Percentiles rank a stretch among this genome's conserved stretches.
Evolutionary conservation across 2,797 vertebrate genomes (phyloP).

Genomic region (Lacerta viridis): DNA sequence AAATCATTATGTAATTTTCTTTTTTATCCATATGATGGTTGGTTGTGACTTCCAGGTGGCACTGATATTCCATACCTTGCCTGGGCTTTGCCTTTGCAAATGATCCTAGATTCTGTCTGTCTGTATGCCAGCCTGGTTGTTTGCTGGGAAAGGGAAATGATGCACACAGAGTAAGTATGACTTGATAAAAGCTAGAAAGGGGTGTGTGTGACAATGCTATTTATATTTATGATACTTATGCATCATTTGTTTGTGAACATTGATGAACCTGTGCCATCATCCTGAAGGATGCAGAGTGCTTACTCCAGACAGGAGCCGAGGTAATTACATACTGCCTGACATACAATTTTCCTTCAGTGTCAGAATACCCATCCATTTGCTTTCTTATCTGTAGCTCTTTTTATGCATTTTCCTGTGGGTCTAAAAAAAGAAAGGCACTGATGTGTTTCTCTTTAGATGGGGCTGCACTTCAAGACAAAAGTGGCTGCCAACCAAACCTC

Average conservation of each 20-base stretch:
- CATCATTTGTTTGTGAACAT: conserved; percentile 29
- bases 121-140: background rate
- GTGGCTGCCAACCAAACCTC: conserved; percentile 43
- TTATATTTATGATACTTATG: conserved; percentile 33
- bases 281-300: background rate
- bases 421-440: conserved; percentile 13
- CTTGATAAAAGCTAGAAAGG: conserved; percentile 34
- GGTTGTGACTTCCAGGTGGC: background rate
- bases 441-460: conserved; percentile 55
- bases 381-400: conserved; percentile 46
- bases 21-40: background rate
- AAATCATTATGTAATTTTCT: background rate
- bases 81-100: background rate
- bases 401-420: conserved; percentile 44
- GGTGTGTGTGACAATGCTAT: conserved; percentile 10
- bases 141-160: conserved; percentile 8
- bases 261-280: conserved; percentile 41
- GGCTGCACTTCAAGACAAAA: conserved; percentile 51
- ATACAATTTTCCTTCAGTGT: conserved; percentile 29
- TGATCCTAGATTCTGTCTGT: conserved; percentile 13
- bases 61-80: background rate
- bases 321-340: conserved; percentile 9
- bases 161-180: background rate
- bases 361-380: conserved; percentile 42
- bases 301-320: conserved; percentile 25